Percentiles rank a stretch among this genome's conserved stretches.
phyloP scores from a whole-genome alignment of 2,113 vertebrate genomes.

The Calyptomena viridis region DNA sequence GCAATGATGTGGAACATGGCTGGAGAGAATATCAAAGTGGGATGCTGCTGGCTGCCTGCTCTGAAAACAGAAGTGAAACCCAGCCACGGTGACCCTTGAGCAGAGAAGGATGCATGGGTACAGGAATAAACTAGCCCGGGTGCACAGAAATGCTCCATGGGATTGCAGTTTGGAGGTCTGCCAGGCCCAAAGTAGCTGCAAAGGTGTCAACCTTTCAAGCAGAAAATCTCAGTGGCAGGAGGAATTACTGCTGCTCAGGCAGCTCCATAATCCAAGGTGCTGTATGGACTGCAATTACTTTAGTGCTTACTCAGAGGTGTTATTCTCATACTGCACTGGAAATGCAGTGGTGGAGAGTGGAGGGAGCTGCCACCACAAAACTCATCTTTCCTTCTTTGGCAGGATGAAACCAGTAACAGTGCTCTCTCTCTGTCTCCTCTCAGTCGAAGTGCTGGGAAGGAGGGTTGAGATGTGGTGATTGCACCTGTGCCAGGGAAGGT shows the following conservation, averaged over 20 bases:
- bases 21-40: neutral
- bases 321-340: neutral
- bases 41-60: neutral
- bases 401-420: neutral
- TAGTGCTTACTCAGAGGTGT: neutral
- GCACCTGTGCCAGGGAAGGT: accelerated
- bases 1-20: neutral
- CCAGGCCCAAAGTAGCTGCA: neutral
- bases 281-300: neutral
- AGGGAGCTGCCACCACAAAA: neutral
- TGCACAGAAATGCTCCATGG: neutral
- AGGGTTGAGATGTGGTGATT: neutral
- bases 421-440: neutral
- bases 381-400: neutral
- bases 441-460: neutral
- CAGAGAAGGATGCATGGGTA: neutral
- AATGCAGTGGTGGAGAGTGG: neutral
- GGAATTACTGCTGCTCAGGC: neutral
- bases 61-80: neutral
- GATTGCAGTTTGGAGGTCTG: neutral
- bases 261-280: neutral
- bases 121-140: neutral
- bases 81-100: accelerated
- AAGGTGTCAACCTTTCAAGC: neutral
- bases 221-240: neutral